Base-by-base conservation (phyloP, 2,113 vertebrate species). In the Perca fluviatilis region DNA sequence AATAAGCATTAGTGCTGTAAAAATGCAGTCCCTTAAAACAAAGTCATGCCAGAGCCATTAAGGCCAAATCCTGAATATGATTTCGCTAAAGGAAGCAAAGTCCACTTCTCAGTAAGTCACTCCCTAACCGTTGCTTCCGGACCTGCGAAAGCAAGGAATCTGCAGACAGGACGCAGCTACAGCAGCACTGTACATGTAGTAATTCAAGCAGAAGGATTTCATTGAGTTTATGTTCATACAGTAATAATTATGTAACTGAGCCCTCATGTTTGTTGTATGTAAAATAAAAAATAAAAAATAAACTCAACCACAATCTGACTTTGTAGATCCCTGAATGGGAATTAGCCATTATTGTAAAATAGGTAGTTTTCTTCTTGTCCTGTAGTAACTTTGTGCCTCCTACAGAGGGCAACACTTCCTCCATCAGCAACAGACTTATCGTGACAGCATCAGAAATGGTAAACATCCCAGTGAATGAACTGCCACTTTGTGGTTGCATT, bases 391-490 rank as follows among this genome's bases (percentile, higher is more conserved):
- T 25, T 21, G 25, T 25, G 54, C 33, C 33, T 33, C 85, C 88
- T 78, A 82, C 58, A 91, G 87, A 70, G 86, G 89, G 85, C 85
- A 74, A 82, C 66, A 68, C 71, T 81, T 84, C 54, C 51, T 68
- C 46, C 65, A n/a, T 69, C 43, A 71, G 46, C 57, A 56, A 1
- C 74, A 71, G 63, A 40, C 51, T 73, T 68, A 61, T 74, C 62
- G 9, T 63, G 80, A 68, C 40, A n/a, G 19, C 47, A 50, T 82
- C 60, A 80, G 19, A 70, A 82, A 71, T 74, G 40, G 57, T 75
- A 79, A 87, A 82, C 67, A 74, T 47, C 27, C 54, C 40, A 57
- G 33, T 74, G 74, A 68, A 74, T 47, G 60, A 69, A 73, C 84
- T 69, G 33, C 10, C 13, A 7, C 60, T 84, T 14, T 77, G 62